A percentile compares a stretch with the other conserved stretches of the same genome.
Conservation (phyloP, 2,113 vertebrate genomes). For the Poicephalus gulielmi region DNA sequence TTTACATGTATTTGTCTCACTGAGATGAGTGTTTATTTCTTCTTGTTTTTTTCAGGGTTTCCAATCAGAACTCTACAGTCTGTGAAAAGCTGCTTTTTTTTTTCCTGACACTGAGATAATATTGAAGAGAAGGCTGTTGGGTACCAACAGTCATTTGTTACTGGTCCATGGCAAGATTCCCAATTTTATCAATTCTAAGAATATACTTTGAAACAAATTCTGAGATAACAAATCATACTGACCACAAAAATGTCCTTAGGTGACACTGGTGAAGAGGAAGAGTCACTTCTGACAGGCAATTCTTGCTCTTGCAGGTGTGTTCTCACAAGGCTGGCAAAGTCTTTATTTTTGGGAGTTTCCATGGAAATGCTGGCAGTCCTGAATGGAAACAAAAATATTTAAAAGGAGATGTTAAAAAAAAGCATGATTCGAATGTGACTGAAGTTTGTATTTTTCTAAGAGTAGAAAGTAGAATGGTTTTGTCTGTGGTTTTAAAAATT, state of each 20-base stretch:
- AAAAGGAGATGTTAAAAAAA: slow-evolving; percentile 36
- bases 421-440: background rate
- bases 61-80: background rate
- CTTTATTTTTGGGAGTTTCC: slow-evolving; percentile 58
- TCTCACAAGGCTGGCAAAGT: slow-evolving; percentile 42
- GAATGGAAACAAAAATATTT: slow-evolving; percentile 64
- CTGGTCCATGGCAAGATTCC: background rate
- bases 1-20: background rate
- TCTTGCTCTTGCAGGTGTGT: slow-evolving; percentile 58
- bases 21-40: background rate
- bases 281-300: background rate
- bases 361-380: slow-evolving; percentile 59
- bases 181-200: background rate
- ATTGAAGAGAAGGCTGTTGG: background rate
- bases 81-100: background rate
- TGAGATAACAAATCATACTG: background rate
- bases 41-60: background rate
- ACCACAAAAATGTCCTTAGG: slow-evolving; percentile 24
- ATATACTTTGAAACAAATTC: background rate
- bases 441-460: slow-evolving; percentile 19
- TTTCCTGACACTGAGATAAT: background rate
- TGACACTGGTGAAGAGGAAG: background rate
- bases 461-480: background rate
- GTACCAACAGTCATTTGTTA: background rate
- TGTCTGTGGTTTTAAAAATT: background rate